phyloP scores from a whole-genome alignment of 2,113 vertebrate genomes.

The Nothocercus nigrocapillus region DNA sequence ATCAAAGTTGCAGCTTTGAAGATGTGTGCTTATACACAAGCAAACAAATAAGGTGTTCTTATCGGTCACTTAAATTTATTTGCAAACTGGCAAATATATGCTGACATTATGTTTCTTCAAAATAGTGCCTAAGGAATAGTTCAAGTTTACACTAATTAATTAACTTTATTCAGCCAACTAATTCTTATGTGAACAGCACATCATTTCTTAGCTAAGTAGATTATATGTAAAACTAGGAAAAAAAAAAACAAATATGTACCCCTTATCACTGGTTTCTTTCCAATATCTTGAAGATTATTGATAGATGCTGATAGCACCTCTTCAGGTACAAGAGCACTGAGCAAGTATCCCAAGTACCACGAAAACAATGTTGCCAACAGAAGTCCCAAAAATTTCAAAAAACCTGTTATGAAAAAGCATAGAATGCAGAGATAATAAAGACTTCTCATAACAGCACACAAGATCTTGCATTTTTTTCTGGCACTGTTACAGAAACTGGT shows the following conservation, averaged over 20 bases:
- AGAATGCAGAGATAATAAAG: not conserved
- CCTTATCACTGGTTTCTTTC: slow-evolving; percentile 49
- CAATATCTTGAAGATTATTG: slow-evolving; percentile 28
- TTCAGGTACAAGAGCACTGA: not conserved
- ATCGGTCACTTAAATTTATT: not conserved
- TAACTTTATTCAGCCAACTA: not conserved
- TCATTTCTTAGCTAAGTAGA: not conserved
- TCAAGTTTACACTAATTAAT: not conserved
- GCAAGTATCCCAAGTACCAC: slow-evolving; percentile 74
- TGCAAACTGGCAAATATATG: not conserved
- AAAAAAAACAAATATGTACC: slow-evolving; percentile 46
- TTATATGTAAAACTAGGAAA: not conserved
- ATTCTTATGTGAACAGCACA: not conserved
- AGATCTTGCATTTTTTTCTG: not conserved
- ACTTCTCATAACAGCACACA: not conserved
- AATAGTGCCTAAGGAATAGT: not conserved
- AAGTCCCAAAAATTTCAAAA: slow-evolving; percentile 21
- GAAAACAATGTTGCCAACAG: slow-evolving; percentile 29
- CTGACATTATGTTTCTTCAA: not conserved
- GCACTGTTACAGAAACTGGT: not conserved
- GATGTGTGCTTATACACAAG: not conserved
- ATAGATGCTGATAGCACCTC: not conserved
- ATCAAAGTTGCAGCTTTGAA: not conserved
- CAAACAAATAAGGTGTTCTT: not conserved
- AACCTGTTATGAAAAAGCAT: slow-evolving; percentile 23